Evolutionary conservation across 2,113 vertebrate species (phyloP).

Genomic region (Cryptomyrus ogoouensis): DNA sequence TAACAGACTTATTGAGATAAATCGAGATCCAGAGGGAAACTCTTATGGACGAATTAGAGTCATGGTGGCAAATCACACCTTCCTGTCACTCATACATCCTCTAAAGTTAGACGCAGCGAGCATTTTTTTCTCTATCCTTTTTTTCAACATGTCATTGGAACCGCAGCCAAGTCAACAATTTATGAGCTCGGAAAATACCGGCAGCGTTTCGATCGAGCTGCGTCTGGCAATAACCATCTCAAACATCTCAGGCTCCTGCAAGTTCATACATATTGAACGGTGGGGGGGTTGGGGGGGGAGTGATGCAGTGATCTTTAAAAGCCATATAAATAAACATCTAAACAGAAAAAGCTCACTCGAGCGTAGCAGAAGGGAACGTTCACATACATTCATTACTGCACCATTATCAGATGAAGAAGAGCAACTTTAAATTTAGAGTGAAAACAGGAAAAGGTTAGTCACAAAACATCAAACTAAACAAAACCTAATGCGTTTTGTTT

Average conservation of each 20-base stretch:
- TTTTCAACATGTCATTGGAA: not conserved
- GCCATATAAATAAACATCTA: not conserved
- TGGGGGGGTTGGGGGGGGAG: not conserved
- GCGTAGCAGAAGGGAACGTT: not conserved
- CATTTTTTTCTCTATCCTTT: not conserved
- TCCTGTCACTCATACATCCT: not conserved
- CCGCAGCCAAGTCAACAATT: slow-evolving; percentile 5
- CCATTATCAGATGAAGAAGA: not conserved
- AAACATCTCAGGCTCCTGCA: not conserved
- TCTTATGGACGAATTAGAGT: not conserved
- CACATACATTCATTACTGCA: not conserved
- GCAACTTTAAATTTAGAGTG: not conserved
- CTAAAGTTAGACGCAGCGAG: not conserved
- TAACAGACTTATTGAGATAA: not conserved
- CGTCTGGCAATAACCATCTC: not conserved
- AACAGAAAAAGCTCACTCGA: not conserved
- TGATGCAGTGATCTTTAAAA: not conserved
- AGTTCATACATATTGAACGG: slow-evolving; percentile 5
- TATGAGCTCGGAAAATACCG: not conserved
- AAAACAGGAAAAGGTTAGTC: not conserved
- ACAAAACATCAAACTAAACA: not conserved
- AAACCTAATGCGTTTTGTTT: not conserved
- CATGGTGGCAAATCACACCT: not conserved
- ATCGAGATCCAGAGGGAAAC: not conserved
- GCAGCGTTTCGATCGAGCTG: not conserved